These are phyloP conservation scores for Centroberyx gerrardi DNA, from an alignment of 2,797 vertebrate species.

Conservation along the genomic window DNA sequence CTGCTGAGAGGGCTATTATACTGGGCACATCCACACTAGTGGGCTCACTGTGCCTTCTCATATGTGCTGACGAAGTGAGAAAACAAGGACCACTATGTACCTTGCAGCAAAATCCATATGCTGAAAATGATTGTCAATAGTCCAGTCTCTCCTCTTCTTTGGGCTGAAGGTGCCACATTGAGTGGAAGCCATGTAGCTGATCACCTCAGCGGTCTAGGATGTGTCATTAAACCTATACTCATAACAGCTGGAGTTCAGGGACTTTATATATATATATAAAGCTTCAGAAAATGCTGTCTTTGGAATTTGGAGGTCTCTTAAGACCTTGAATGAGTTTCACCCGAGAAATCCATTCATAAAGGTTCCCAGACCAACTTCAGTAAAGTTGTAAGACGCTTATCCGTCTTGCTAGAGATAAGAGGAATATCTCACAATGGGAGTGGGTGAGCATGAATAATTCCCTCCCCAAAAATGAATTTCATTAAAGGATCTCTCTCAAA, in stretches of 20 bases:
- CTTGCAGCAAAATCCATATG: conserved; percentile 33
- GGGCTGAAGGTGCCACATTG: not conserved
- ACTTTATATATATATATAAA: too few relatives aligned
- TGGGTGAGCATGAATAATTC: conserved; percentile 20
- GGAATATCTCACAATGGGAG: conserved; percentile 19
- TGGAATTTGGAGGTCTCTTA: not conserved
- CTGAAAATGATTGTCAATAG: conserved; percentile 35
- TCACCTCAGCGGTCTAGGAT: not conserved
- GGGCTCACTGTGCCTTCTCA: conserved; percentile 52
- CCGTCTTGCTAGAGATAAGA: conserved; percentile 22
- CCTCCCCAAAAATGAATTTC: conserved; percentile 17
- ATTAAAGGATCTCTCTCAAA: conserved; percentile 16
- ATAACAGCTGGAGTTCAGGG: too few relatives aligned
- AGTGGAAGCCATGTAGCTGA: not conserved
- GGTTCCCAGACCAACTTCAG: not conserved
- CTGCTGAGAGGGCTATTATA: conserved; percentile 71
- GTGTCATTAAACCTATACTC: too few relatives aligned
- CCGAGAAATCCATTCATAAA: not conserved
- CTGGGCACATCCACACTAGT: conserved; percentile 40
- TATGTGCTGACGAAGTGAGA: conserved; percentile 54
- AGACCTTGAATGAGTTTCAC: not conserved
- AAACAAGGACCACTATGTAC: conserved; percentile 32
- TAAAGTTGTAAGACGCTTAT: not conserved
- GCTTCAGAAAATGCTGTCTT: too few relatives aligned
- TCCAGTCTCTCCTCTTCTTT: conserved; percentile 1